Conservation (phyloP, 2,797 vertebrate species). For the Dromococcyx pavoninus region DNA sequence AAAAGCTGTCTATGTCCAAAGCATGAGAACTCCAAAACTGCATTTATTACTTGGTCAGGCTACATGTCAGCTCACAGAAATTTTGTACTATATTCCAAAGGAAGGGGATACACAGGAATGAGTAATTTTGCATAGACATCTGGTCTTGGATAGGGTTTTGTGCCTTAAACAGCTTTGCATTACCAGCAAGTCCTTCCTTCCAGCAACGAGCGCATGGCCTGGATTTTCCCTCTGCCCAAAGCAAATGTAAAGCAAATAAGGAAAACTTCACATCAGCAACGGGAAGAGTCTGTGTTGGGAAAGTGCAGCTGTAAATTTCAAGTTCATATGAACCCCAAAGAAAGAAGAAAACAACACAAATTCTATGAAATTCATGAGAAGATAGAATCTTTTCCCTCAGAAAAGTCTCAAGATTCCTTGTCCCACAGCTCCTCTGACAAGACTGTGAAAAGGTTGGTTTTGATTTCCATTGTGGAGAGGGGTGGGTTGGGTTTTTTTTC, state of each 20-base stretch:
- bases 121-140: not conserved
- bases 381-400: not conserved
- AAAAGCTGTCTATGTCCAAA: not conserved
- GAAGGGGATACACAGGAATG: not conserved
- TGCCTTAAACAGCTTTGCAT: not conserved
- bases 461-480: not conserved
- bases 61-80: not conserved
- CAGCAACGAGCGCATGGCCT: not conserved
- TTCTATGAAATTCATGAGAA: not conserved
- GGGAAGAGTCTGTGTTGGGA: not conserved
- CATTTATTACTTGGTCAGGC: not conserved
- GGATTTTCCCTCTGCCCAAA: not conserved
- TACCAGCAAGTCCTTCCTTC: not conserved
- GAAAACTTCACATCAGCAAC: not conserved
- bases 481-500: not conserved
- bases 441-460: not conserved
- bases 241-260: not conserved
- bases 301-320: not conserved
- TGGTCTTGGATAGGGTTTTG: not conserved
- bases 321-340: not conserved
- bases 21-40: not conserved
- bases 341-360: not conserved
- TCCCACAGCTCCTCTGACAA: not conserved
- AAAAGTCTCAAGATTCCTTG: not conserved
- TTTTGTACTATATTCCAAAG: not conserved